Evolutionary conservation across 1,140 invertebrate genomes (phyloP).

Genomic region (Paracyclopina nana): DNA sequence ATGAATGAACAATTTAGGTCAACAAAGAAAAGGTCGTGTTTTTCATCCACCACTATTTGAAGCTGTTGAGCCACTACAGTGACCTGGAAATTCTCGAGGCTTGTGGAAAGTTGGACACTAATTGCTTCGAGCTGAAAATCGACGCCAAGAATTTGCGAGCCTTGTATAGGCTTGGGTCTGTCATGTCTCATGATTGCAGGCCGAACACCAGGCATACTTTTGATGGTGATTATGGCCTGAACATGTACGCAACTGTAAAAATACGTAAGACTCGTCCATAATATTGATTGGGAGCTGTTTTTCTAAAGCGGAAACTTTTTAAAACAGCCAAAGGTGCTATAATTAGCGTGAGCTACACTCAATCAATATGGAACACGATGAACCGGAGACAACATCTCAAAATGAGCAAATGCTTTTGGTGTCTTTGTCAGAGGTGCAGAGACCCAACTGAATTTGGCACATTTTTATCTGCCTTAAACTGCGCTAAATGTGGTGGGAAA

Average conservation of each 20-base stretch:
- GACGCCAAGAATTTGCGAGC: slow-evolving; percentile 36
- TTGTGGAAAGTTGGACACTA: slow-evolving; percentile 15
- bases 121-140: slow-evolving; percentile 15
- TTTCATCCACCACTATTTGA: slow-evolving; percentile 12
- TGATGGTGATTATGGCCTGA: slow-evolving; percentile 32
- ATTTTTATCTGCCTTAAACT: slow-evolving; percentile 19
- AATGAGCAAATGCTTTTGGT: slow-evolving; percentile 51
- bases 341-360: slow-evolving; percentile 48
- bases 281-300: background rate
- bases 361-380: slow-evolving; percentile 46
- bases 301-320: background rate
- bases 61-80: slow-evolving; percentile 13
- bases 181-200: slow-evolving; percentile 53
- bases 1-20: slow-evolving; percentile 1
- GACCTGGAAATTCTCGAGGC: slow-evolving; percentile 16
- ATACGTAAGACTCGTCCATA: background rate
- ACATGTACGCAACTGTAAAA: slow-evolving; percentile 35
- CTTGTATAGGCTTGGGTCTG: slow-evolving; percentile 45
- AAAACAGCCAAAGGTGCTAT: slow-evolving; percentile 31
- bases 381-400: slow-evolving; percentile 40
- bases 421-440: slow-evolving; percentile 42
- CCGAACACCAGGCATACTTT: slow-evolving; percentile 44
- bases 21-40: slow-evolving; percentile 16
- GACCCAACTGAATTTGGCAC: slow-evolving; percentile 38
- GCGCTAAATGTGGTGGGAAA: slow-evolving; percentile 12